Percentiles rank a stretch among this genome's conserved stretches.
phyloP scores from a whole-genome alignment of 2,888 invertebrate genomes.

The Acanthococcus lagerstroemiae region DNA sequence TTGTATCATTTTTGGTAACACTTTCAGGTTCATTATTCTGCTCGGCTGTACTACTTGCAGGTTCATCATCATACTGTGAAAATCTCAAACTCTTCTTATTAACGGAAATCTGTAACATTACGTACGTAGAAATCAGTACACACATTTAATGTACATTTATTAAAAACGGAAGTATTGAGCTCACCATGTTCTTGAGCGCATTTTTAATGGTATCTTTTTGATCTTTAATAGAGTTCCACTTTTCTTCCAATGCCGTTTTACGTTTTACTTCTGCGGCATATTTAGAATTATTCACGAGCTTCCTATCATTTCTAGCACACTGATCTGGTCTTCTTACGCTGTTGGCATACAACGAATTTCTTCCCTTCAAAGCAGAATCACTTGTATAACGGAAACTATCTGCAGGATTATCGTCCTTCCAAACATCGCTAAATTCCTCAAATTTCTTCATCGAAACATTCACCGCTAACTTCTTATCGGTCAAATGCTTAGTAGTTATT shows the following conservation, averaged over 20 bases:
- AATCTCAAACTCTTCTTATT: neutral
- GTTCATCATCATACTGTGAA: neutral
- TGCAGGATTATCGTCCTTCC: neutral
- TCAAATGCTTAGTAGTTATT: neutral
- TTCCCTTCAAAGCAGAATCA: neutral
- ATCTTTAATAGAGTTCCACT: constrained; percentile 28
- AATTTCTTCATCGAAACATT: constrained; percentile 14
- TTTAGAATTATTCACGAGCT: neutral
- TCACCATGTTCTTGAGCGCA: constrained; percentile 18
- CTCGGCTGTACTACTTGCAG: too few relatives aligned
- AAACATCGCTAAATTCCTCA: constrained; percentile 20
- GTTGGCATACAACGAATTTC: neutral
- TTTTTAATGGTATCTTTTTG: constrained; percentile 27
- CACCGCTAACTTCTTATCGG: neutral
- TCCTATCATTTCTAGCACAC: too few relatives aligned
- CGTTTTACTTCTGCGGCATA: constrained; percentile 18
- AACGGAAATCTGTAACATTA: neutral
- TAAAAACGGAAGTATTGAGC: neutral
- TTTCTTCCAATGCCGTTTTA: constrained; percentile 26
- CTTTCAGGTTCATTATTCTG: too few relatives aligned
- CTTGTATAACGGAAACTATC: neutral
- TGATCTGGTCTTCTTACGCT: neutral
- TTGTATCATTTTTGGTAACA: too few relatives aligned
- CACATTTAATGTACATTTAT: neutral
- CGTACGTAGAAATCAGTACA: neutral